phyloP scores from a whole-genome alignment of 2,113 vertebrate genomes.

The Turdus rufiventris region DNA sequence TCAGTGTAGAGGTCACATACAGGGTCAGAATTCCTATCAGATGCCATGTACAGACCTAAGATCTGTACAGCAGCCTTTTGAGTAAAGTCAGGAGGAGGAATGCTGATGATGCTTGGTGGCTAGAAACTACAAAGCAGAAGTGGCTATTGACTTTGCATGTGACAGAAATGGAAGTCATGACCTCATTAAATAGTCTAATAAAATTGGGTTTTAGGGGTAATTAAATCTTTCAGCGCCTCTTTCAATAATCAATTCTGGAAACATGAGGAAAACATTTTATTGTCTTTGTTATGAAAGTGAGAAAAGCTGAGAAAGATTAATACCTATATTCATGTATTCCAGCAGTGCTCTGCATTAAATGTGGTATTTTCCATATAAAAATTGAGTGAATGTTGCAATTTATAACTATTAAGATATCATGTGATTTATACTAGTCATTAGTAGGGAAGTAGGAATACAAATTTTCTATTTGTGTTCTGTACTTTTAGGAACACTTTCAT shows the following conservation, averaged over 20 bases:
- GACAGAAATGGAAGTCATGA: not conserved
- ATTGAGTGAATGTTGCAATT: not conserved
- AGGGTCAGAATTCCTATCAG: not conserved
- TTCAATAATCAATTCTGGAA: not conserved
- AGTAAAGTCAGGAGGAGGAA: not conserved
- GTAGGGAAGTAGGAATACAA: not conserved
- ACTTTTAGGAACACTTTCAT: not conserved
- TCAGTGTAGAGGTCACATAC: not conserved
- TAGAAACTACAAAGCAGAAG: not conserved
- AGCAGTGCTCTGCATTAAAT: not conserved
- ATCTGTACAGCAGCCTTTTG: not conserved
- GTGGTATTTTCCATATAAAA: not conserved
- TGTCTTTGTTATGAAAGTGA: not conserved
- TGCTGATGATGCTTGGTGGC: not conserved
- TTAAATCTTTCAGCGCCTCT: not conserved
- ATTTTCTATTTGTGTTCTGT: not conserved
- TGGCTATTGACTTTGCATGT: not conserved
- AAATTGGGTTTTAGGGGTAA: not conserved
- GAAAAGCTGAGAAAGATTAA: not conserved
- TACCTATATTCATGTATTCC: not conserved
- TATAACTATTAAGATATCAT: not conserved
- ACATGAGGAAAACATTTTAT: not conserved
- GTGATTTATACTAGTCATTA: not conserved
- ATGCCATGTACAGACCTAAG: not conserved
- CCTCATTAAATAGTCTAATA: not conserved